Evolutionary conservation across 1,140 invertebrate genomes (phyloP), one percentile per base, ranked within the genome.

Genomic region (Habropoda laboriosa): DNA sequence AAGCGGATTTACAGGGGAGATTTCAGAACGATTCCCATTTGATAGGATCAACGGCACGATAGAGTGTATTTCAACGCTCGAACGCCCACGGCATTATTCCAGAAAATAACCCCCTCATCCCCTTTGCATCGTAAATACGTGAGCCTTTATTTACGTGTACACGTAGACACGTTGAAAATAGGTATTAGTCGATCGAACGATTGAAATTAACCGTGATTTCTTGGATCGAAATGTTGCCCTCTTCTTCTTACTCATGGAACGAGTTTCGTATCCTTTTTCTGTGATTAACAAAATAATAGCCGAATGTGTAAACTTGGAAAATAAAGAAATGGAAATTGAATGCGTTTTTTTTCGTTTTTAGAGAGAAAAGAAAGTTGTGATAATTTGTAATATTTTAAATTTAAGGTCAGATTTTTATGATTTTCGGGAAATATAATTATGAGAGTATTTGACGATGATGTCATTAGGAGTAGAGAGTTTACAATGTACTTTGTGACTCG

Each of bases 11-110:
- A 58, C 45, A 61, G 66, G 79, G 74, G 86, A 73, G 85, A 87
- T 84, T 82, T 80, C 74, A 35, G 77, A 61, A 64, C 70, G 81
- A 86, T 86, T 72, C 64, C 73, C 64, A 80, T 85, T 77, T 70
- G 58, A 86, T 78, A 81, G 85, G 87, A 85, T 86, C 82, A 80
- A 71, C 75, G 83, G 76, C 30, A 24, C 87, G 89, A 91, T 88
- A 82, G 83, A 61, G 61, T 55, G 68, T 84, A 84, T 90, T 89
- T 88, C 82, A 79, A 89, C 83, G 89, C 82, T 87, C 72, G 67
- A 82, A 88, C 89, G 88, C 89, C 81, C 81, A 77, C 86, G 82
- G 83, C 84, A 75, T 84, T 79, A 81, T 79, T 74, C 72, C 83
- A 80, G 66, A 84, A 83, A 89, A 88, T 81, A 83, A 71, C 79